Conservation (phyloP, 30 jellyfish, hydroid and myxozoan genomes). For the Aurelia sp. region DNA sequence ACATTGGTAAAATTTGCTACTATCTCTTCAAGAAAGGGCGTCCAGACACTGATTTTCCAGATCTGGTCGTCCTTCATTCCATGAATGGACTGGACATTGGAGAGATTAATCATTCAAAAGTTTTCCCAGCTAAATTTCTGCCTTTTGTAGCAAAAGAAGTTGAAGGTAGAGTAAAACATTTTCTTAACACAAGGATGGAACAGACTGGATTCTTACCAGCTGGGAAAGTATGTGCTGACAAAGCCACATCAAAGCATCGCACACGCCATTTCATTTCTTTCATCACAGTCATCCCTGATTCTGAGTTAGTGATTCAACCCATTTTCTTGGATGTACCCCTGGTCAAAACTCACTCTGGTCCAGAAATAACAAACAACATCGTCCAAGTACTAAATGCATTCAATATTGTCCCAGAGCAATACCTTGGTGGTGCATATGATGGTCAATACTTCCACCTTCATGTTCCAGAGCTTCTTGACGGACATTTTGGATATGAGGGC, state of each 20-base stretch:
- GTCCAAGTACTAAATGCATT: neutral
- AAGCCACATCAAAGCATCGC: slow-evolving; percentile 40
- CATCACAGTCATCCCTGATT: slow-evolving; percentile 16
- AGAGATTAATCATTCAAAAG: slow-evolving; percentile 10
- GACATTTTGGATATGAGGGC: neutral
- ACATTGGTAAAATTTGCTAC: slow-evolving; percentile 5
- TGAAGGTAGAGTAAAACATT: neutral
- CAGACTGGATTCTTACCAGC: slow-evolving; percentile 42
- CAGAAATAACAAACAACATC: neutral
- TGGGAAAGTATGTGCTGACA: slow-evolving; percentile 9
- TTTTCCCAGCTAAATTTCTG: slow-evolving; percentile 9
- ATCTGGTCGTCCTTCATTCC: neutral
- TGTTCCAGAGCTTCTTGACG: neutral
- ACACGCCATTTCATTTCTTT: slow-evolving; percentile 25
- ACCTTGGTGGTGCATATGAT: slow-evolving; percentile 3
- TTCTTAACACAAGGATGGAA: slow-evolving; percentile 19
- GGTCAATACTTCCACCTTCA: slow-evolving; percentile 10
- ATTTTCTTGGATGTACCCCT: neutral
- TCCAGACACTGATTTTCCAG: slow-evolving; percentile 15
- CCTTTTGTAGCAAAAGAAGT: slow-evolving; percentile 14
- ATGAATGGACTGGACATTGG: slow-evolving; percentile 21
- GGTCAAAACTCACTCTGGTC: neutral
- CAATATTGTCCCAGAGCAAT: neutral
- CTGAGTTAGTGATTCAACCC: neutral
- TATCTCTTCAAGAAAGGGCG: slow-evolving; percentile 12